A percentile compares a stretch with the other conserved stretches of the same genome.
phyloP scores from a whole-genome alignment of 2,113 vertebrate species.

The Anguilla japonica region DNA sequence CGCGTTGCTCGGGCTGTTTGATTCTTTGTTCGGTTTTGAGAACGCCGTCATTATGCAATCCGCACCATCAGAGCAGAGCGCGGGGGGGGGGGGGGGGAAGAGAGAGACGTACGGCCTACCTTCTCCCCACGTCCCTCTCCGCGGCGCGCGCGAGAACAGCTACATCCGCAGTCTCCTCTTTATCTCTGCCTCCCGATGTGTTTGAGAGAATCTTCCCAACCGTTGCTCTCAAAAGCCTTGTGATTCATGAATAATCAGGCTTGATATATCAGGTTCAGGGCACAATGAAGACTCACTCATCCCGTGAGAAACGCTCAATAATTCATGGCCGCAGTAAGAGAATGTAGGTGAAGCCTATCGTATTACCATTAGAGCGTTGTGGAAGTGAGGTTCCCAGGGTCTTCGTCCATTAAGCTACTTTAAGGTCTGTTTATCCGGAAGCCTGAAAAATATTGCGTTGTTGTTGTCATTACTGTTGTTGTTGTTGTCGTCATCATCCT shows the following conservation, averaged over 20 bases:
- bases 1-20: constrained; percentile 66
- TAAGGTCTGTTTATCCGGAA: background rate
- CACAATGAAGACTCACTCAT: constrained; percentile 71
- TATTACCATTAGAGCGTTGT: constrained; percentile 50
- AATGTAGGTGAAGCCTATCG: constrained; percentile 71
- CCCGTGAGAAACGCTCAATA: constrained; percentile 71
- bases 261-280: constrained; percentile 65
- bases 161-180: constrained; percentile 69
- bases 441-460: background rate
- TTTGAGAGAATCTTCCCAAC: constrained; percentile 57
- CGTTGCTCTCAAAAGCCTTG: constrained; percentile 48
- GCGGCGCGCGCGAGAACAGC: constrained; percentile 68
- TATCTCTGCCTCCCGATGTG: constrained; percentile 63
- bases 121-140: constrained; percentile 49
- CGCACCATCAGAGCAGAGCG: constrained; percentile 59
- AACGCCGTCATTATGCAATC: constrained; percentile 69
- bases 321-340: constrained; percentile 65
- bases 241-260: constrained; percentile 66
- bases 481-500: no score
- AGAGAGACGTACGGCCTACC: constrained; percentile 40
- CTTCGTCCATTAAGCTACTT: background rate
- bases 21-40: constrained; percentile 74
- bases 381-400: background rate
- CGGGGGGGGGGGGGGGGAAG: constrained; percentile 12
- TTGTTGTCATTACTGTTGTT: no score